Percentiles rank a stretch among this genome's conserved stretches.
phyloP scores from a whole-genome alignment of 1,140 invertebrate genomes.

The Schlechtendalia chinensis region DNA sequence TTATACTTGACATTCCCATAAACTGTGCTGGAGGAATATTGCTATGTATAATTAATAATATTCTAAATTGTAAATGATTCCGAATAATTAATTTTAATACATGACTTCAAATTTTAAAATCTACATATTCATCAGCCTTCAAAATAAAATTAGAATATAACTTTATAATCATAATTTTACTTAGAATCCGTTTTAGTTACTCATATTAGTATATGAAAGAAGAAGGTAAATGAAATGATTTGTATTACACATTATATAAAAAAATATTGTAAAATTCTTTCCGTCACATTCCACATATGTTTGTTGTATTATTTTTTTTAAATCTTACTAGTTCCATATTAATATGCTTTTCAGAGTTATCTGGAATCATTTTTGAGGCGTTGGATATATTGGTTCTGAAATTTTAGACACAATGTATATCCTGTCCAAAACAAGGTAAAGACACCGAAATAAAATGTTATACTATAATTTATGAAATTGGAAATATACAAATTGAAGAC shows the following conservation, averaged over 20 bases:
- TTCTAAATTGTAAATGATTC: background rate
- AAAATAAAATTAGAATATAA: slow-evolving; percentile 16
- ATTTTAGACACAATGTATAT: slow-evolving; percentile 15
- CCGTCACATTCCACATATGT: background rate
- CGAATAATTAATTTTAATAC: background rate
- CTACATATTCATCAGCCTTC: background rate
- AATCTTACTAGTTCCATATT: background rate
- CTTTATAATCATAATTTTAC: slow-evolving; percentile 2
- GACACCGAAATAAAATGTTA: slow-evolving; percentile 21
- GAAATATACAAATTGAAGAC: slow-evolving; percentile 41
- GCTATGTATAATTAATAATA: background rate
- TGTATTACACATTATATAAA: slow-evolving; percentile 36
- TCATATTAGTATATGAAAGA: background rate
- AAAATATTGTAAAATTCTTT: slow-evolving; percentile 35
- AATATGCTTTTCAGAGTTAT: slow-evolving; percentile 5
- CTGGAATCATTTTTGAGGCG: slow-evolving; percentile 18
- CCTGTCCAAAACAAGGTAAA: slow-evolving; percentile 32
- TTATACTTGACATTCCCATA: background rate
- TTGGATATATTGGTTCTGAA: slow-evolving; percentile 1
- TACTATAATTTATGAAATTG: slow-evolving; percentile 39
- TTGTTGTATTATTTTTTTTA: slow-evolving; percentile 1
- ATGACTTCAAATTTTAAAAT: background rate
- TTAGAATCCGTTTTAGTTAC: background rate
- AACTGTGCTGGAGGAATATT: background rate
- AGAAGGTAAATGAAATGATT: background rate